Evolutionary conservation across 2,113 vertebrate genomes (phyloP).

Genomic region (Cryptotis parvus): DNA sequence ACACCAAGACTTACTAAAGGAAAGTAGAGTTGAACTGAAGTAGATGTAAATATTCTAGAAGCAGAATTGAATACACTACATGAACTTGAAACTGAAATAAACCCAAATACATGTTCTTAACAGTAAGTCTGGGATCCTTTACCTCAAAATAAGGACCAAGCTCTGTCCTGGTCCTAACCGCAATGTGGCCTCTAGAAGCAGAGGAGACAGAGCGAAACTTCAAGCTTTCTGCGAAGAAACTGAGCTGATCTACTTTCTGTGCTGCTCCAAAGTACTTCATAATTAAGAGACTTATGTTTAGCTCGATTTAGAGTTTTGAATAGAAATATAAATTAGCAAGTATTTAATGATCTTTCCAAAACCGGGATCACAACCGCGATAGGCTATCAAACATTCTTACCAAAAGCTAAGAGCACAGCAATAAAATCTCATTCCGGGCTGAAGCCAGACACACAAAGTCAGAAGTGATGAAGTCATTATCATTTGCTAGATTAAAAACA

Average conservation of each 20-base stretch:
- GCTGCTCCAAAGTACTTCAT: slow-evolving; percentile 8
- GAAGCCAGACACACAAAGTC: slow-evolving; percentile 64
- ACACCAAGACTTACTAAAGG: neutral
- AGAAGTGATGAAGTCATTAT: slow-evolving; percentile 72
- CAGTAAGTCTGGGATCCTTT: neutral
- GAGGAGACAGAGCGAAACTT: neutral
- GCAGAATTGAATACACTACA: neutral
- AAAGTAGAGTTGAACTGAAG: slow-evolving; percentile 1
- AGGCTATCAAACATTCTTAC: slow-evolving; percentile 36
- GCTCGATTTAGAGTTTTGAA: slow-evolving; percentile 59
- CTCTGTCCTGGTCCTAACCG: neutral
- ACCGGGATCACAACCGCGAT: slow-evolving; percentile 15
- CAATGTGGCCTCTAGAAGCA: neutral
- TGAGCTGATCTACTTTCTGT: slow-evolving; percentile 41
- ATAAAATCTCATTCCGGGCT: slow-evolving; percentile 63
- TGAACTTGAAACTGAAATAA: slow-evolving; percentile 17
- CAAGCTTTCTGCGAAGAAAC: slow-evolving; percentile 36
- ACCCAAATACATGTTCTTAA: neutral
- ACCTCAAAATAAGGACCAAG: slow-evolving; percentile 22
- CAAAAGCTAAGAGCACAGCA: slow-evolving; percentile 58
- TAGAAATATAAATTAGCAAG: slow-evolving; percentile 68
- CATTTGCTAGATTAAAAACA: slow-evolving; percentile 77
- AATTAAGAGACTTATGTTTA: slow-evolving; percentile 48
- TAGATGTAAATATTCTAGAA: neutral
- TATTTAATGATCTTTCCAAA: slow-evolving; percentile 66